Evolutionary conservation across 2,888 invertebrate species (phyloP).

Genomic region (Stenodema calcarata): DNA sequence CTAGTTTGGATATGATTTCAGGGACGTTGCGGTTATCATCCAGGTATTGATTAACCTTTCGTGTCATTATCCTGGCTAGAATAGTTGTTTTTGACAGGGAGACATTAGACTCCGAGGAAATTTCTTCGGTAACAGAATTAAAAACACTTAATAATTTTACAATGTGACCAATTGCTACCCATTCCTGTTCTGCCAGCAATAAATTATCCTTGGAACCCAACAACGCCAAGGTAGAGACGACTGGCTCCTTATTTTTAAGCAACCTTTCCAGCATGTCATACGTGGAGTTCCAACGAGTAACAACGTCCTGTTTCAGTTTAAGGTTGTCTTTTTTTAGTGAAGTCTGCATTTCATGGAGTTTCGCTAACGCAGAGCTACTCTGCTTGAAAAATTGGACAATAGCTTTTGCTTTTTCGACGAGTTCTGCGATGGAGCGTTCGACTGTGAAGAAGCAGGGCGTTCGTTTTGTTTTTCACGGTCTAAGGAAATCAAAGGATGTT

Average conservation of each 20-base stretch:
- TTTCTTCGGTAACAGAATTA: not conserved
- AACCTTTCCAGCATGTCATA: not conserved
- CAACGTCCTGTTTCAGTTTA: not conserved
- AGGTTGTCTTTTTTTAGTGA: not conserved
- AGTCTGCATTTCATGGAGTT: not conserved
- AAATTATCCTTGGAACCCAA: not conserved
- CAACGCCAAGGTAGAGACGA: not conserved
- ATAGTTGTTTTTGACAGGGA: not conserved
- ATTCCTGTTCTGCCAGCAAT: not conserved
- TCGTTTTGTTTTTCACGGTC: too few relatives aligned
- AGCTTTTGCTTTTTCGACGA: not conserved
- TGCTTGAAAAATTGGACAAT: not conserved
- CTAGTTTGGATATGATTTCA: too few relatives aligned
- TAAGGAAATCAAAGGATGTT: not conserved
- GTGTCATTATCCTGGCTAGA: too few relatives aligned
- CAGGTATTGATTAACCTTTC: too few relatives aligned
- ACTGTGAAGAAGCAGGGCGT: too few relatives aligned
- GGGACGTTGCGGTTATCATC: too few relatives aligned
- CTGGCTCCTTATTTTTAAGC: not conserved
- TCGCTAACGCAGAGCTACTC: not conserved
- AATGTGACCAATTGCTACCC: not conserved
- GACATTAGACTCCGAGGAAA: not conserved
- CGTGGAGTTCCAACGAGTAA: not conserved
- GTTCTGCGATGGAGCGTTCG: too few relatives aligned
- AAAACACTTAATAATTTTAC: not conserved